A percentile compares a stretch with the other conserved stretches of the same genome.
phyloP scores from a whole-genome alignment of 1,140 invertebrate species.

The Andricus grossulariae region DNA sequence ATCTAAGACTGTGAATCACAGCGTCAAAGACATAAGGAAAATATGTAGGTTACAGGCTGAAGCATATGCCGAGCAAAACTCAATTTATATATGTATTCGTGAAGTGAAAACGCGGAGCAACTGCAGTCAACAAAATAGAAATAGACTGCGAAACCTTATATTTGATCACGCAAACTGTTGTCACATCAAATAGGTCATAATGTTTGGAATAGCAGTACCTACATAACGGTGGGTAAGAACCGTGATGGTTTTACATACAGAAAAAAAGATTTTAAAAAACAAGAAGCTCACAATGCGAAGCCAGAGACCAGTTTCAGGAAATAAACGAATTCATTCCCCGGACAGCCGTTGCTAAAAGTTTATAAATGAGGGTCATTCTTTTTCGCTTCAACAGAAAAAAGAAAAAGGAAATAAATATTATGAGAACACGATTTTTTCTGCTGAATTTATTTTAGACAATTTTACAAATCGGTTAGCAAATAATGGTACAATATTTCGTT shows the following conservation, averaged over 20 bases:
- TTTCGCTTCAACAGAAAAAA: not conserved
- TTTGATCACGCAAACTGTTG: conserved; percentile 21
- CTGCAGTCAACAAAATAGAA: conserved; percentile 1
- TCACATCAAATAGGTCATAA: conserved; percentile 7
- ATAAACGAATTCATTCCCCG: conserved; percentile 14
- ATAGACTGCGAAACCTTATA: conserved; percentile 8
- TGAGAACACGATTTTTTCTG: not conserved
- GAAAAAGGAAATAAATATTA: not conserved
- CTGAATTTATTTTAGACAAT: not conserved
- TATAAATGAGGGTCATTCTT: conserved; percentile 11
- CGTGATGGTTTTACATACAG: conserved; percentile 15
- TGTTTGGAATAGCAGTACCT: not conserved
- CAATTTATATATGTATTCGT: not conserved
- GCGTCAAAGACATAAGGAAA: not conserved
- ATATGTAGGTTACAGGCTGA: not conserved
- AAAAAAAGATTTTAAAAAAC: not conserved
- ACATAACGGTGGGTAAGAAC: not conserved
- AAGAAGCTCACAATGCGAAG: not conserved
- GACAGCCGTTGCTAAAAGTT: conserved; percentile 14
- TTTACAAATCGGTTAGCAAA: conserved; percentile 15
- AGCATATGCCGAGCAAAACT: not conserved
- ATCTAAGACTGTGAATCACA: too few species aligned
- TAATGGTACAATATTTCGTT: conserved; percentile 44
- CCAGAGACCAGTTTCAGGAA: not conserved
- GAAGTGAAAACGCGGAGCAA: not conserved